Conservation (phyloP, 1,140 invertebrate species). For the Onthophagus taurus region DNA sequence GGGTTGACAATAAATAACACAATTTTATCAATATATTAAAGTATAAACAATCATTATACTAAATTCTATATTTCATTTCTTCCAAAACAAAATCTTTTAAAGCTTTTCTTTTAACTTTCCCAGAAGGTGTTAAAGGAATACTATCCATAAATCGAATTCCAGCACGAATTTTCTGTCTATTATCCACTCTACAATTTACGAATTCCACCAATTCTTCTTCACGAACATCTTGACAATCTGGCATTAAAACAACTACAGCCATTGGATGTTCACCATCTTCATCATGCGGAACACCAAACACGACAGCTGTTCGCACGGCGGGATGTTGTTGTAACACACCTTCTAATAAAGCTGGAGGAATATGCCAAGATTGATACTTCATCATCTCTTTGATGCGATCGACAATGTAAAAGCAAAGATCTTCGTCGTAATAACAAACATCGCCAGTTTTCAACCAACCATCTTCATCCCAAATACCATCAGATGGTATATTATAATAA, state of each 20-base stretch:
- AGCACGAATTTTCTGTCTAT: conserved; percentile 40
- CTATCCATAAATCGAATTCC: conserved; percentile 49
- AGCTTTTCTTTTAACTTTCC: conserved; percentile 44
- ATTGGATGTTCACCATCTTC: conserved; percentile 52
- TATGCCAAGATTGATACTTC: conserved; percentile 53
- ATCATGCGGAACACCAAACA: conserved; percentile 55
- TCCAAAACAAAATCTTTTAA: conserved; percentile 7
- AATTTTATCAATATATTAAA: too few species aligned
- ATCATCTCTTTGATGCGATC: conserved; percentile 68
- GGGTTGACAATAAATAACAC: too few species aligned
- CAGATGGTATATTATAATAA: conserved; percentile 39
- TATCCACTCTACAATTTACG: conserved; percentile 1
- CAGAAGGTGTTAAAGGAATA: conserved; percentile 51
- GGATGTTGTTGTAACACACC: conserved; percentile 52
- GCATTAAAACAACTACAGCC: conserved; percentile 49
- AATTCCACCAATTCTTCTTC: not conserved
- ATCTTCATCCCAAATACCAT: conserved; percentile 47
- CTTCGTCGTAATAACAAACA: conserved; percentile 56
- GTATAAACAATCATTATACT: too few species aligned
- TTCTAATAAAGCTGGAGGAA: conserved; percentile 51
- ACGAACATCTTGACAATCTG: not conserved
- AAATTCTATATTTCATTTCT: not conserved
- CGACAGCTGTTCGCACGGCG: conserved; percentile 53
- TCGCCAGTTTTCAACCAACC: conserved; percentile 61
- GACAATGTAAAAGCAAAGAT: conserved; percentile 54